Evolutionary conservation across 1,140 invertebrate species (phyloP).

Genomic region (Rhyacophila brunnea): DNA sequence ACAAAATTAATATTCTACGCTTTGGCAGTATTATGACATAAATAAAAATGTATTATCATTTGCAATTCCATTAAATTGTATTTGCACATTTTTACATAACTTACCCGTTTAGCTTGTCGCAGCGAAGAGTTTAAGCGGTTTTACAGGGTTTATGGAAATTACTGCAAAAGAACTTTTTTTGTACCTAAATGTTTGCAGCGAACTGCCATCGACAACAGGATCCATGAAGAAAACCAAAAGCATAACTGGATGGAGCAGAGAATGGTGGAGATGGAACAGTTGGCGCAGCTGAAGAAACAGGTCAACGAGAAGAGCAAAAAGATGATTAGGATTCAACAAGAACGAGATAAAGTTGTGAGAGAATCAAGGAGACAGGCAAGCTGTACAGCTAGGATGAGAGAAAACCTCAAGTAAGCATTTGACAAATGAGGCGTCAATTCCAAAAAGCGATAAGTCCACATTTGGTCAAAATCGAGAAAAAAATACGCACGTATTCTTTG

Average conservation of each 20-base stretch:
- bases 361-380: conserved; percentile 26
- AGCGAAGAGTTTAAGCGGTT: not conserved
- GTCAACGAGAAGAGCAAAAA: conserved; percentile 18
- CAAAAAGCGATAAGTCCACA: too few species aligned
- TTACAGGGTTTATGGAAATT: not conserved
- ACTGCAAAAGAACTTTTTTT: not conserved
- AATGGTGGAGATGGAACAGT: conserved; percentile 19
- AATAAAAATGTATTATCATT: not conserved
- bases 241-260: conserved; percentile 24
- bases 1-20: not conserved
- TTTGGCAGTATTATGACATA: not conserved
- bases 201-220: conserved; percentile 22
- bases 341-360: conserved; percentile 21
- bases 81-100: too few species aligned
- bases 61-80: too few species aligned
- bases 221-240: conserved; percentile 28
- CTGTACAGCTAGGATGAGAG: conserved; percentile 27
- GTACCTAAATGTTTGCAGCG: conserved; percentile 22
- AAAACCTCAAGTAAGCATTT: conserved; percentile 31
- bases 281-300: conserved; percentile 20
- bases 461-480: too few species aligned
- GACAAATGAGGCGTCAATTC: too few species aligned
- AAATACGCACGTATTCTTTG: too few species aligned
- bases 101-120: not conserved
- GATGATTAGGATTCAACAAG: conserved; percentile 16